These are phyloP conservation scores for Okapia johnstoni DNA, from an alignment of 2,113 vertebrate genomes.

Conservation along the genomic window DNA sequence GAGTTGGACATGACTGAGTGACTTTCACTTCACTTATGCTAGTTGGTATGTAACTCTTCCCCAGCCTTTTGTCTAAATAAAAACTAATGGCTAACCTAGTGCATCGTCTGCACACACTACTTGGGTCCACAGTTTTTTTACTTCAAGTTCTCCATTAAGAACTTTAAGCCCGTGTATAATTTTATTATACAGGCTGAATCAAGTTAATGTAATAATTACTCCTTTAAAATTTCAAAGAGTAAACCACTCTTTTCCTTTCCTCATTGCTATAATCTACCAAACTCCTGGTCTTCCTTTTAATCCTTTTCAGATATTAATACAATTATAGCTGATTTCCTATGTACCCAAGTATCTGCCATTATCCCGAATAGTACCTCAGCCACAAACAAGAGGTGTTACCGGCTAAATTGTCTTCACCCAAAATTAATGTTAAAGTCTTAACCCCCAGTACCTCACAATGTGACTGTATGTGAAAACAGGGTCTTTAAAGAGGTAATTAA, in stretches of 20 bases:
- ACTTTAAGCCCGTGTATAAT: constrained; percentile 1
- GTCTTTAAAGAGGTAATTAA: background rate
- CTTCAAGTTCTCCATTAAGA: background rate
- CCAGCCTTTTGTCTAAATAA: background rate
- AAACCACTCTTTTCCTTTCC: background rate
- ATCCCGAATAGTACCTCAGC: background rate
- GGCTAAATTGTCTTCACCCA: background rate
- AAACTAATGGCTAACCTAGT: background rate
- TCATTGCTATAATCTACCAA: background rate
- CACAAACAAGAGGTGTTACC: background rate
- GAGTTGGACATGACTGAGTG: background rate
- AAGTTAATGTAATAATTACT: constrained; percentile 21
- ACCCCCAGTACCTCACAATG: background rate
- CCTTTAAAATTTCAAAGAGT: background rate
- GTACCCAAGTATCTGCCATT: background rate
- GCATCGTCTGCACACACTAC: background rate
- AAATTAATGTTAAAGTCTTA: background rate
- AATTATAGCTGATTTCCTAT: constrained; percentile 2
- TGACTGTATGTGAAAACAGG: background rate
- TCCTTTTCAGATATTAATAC: background rate
- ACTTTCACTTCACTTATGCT: background rate
- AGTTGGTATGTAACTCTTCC: background rate
- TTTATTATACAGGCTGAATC: constrained; percentile 20
- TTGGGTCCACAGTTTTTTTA: background rate
- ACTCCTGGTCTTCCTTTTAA: background rate